These are phyloP conservation scores for Esox masquinongy DNA, from an alignment of 2,797 vertebrate genomes.

Conservation along the genomic window DNA sequence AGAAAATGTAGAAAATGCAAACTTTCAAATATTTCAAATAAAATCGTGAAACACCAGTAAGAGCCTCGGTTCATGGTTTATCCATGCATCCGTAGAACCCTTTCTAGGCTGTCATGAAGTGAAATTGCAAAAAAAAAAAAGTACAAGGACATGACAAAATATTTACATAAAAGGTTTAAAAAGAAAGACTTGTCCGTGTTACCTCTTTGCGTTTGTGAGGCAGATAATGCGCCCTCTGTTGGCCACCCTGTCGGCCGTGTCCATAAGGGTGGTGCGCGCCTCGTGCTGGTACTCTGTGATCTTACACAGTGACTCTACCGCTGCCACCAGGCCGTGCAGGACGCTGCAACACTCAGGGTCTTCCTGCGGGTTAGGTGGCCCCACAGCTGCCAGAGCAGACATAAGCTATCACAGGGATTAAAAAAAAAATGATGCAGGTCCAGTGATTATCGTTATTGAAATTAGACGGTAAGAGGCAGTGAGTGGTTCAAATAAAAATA, in stretches of 20 bases:
- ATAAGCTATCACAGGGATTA: conserved; percentile 78
- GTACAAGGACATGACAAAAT: no score
- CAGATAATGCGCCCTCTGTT: conserved; percentile 96
- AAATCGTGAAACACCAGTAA: no score
- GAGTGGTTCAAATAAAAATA: background rate
- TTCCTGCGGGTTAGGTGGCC: conserved; percentile 92
- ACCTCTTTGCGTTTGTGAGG: conserved; percentile 98
- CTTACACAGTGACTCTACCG: conserved; percentile 93
- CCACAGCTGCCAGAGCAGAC: conserved; percentile 90
- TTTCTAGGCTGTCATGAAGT: no score
- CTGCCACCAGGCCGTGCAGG: conserved; percentile 91
- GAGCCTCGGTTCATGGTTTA: no score
- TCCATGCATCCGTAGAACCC: no score
- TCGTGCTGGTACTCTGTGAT: conserved; percentile 95
- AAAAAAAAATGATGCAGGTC: background rate
- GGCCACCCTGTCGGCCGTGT: conserved; percentile 91
- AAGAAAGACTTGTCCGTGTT: background rate
- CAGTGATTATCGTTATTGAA: background rate
- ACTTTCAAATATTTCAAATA: no score
- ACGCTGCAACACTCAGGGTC: conserved; percentile 98
- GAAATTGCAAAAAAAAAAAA: no score
- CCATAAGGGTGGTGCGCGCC: conserved; percentile 86
- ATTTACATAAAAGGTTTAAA: no score
- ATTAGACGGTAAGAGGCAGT: background rate
- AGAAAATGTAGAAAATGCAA: no score